Evolutionary conservation across 2,888 invertebrate species (phyloP).

Genomic region (Nasonovia ribisnigri): DNA sequence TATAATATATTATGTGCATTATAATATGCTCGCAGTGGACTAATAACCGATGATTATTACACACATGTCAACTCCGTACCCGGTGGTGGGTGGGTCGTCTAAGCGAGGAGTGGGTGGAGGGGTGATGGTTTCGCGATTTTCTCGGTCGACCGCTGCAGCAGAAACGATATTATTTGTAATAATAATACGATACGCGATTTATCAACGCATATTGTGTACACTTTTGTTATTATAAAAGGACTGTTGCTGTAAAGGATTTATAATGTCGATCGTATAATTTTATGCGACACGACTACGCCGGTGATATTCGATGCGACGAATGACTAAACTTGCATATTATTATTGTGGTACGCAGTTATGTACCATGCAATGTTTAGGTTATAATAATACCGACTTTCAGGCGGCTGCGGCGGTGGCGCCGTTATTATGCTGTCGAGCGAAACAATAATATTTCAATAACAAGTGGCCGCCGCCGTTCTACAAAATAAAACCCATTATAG

Average conservation of each 20-base stretch:
- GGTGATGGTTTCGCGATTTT: background rate
- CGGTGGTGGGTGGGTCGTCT: background rate
- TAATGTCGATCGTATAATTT: background rate
- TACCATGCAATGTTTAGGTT: background rate
- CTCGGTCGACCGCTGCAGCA: background rate
- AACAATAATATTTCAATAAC: background rate
- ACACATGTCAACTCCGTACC: background rate
- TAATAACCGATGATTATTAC: conserved; percentile 11
- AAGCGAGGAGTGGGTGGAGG: background rate
- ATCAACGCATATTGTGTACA: background rate
- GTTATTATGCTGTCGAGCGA: background rate
- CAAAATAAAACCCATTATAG: conserved; percentile 5
- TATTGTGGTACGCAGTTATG: background rate
- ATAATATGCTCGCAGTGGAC: background rate
- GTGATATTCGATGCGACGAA: background rate
- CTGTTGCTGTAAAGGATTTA: background rate
- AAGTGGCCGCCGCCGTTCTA: conserved; percentile 15
- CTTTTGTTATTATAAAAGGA: background rate
- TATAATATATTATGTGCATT: conserved; percentile 1
- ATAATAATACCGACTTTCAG: background rate
- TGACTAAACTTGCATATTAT: background rate
- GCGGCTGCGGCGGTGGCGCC: conserved; percentile 16
- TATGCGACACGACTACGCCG: background rate
- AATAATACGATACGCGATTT: background rate
- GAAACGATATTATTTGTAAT: background rate